phyloP scores from a whole-genome alignment of 2,888 invertebrate genomes.

The Dicyrtomina minuta region DNA sequence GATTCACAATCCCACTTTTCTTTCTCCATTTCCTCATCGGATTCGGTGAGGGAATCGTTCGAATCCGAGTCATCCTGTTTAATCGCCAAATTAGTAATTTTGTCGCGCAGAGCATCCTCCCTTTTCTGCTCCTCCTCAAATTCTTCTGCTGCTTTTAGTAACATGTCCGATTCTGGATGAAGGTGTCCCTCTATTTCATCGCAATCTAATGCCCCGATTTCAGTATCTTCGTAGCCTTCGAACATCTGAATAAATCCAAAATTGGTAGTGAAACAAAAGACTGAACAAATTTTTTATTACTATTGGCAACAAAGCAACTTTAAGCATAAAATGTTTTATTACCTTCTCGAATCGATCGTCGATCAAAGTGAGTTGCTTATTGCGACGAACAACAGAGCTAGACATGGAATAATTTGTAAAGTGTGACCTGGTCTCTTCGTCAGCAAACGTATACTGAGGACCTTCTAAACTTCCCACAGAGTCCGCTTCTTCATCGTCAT shows the following conservation, averaged over 20 bases:
- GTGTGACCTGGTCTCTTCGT: slow-evolving; percentile 73
- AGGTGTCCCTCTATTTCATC: slow-evolving; percentile 85
- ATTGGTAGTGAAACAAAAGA: not conserved
- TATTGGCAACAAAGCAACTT: not conserved
- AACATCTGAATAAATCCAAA: slow-evolving; percentile 63
- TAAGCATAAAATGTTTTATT: slow-evolving; percentile 35
- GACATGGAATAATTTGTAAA: slow-evolving; percentile 94
- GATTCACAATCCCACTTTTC: slow-evolving; percentile 89
- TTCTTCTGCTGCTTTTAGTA: slow-evolving; percentile 73
- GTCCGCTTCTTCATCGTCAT: slow-evolving; percentile 55
- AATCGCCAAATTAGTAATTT: slow-evolving; percentile 43
- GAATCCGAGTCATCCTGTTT: slow-evolving; percentile 56
- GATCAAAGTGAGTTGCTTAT: slow-evolving; percentile 75
- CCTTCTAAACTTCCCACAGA: slow-evolving; percentile 59
- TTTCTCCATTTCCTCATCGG: slow-evolving; percentile 58
- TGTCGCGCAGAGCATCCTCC: slow-evolving; percentile 53
- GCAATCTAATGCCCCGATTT: slow-evolving; percentile 84
- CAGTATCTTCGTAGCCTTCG: slow-evolving; percentile 81
- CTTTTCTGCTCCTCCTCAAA: slow-evolving; percentile 66
- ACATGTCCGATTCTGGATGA: slow-evolving; percentile 67
- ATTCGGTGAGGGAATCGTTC: slow-evolving; percentile 44
- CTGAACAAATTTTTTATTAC: not conserved
- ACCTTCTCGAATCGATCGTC: slow-evolving; percentile 89
- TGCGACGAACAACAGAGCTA: slow-evolving; percentile 83
- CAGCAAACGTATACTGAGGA: slow-evolving; percentile 55